Evolutionary conservation across 2,113 vertebrate genomes (phyloP).

Genomic region (Python bivittatus): DNA sequence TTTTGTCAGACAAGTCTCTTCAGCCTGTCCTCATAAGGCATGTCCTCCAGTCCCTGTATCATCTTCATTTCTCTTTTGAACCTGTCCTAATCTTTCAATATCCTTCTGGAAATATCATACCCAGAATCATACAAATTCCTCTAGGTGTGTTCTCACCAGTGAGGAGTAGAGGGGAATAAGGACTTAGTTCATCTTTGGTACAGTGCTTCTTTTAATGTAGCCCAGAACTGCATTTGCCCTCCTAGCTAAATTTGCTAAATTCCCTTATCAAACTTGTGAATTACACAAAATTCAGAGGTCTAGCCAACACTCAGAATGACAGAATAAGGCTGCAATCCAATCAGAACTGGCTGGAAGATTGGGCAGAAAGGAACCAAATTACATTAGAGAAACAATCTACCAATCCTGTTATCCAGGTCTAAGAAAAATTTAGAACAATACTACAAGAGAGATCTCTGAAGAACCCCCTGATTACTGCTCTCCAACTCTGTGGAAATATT

Average conservation of each 20-base stretch:
- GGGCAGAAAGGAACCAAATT: neutral
- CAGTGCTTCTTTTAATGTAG: neutral
- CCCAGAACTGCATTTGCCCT: neutral
- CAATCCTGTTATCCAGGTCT: neutral
- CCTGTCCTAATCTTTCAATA: neutral
- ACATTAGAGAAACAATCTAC: neutral
- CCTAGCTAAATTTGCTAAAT: neutral
- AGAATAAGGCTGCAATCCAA: neutral
- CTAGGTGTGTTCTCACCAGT: neutral
- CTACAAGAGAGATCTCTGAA: neutral
- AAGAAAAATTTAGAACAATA: neutral
- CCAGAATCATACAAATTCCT: neutral
- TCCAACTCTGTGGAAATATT: neutral
- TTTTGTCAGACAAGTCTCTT: no score
- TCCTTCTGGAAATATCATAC: neutral
- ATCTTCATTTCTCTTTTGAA: no score
- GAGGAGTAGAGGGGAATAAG: neutral
- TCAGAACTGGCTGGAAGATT: neutral
- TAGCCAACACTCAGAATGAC: neutral
- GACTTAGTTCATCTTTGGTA: neutral
- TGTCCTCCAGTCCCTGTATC: no score
- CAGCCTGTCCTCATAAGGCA: no score
- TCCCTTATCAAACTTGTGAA: neutral
- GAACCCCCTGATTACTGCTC: neutral
- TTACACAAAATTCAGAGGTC: no score